Evolutionary conservation across 2,797 vertebrate species (phyloP).

Genomic region (Betta splendens): DNA sequence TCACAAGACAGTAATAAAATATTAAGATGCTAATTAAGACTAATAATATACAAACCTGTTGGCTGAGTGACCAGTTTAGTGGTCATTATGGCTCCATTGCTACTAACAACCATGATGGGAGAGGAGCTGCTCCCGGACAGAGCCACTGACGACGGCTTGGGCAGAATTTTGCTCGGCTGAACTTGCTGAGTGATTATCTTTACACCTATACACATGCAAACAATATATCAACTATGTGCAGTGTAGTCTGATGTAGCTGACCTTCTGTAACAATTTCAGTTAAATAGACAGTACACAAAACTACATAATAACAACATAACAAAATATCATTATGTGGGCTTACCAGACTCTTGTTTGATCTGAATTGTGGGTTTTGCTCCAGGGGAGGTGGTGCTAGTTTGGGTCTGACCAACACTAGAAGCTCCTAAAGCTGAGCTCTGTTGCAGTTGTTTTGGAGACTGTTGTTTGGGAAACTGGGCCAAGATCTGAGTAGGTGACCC

Average conservation of each 20-base stretch:
- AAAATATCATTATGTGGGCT: slow-evolving; percentile 16
- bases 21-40: background rate
- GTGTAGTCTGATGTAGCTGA: background rate
- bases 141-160: slow-evolving; percentile 92
- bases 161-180: slow-evolving; percentile 98
- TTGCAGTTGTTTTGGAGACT: slow-evolving; percentile 87
- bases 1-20: background rate
- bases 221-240: background rate
- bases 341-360: slow-evolving; percentile 99
- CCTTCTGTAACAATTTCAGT: background rate
- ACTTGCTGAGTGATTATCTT: slow-evolving; percentile 99
- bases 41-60: slow-evolving; percentile 83
- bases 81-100: slow-evolving; percentile 98
- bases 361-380: slow-evolving; percentile 95
- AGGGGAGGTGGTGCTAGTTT: slow-evolving; percentile 77
- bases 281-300: too few species aligned
- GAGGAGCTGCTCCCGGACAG: slow-evolving; percentile 93
- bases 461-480: slow-evolving; percentile 94
- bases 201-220: slow-evolving; percentile 84
- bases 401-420: slow-evolving; percentile 67
- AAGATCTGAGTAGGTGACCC: slow-evolving; percentile 92
- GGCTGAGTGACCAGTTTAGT: slow-evolving; percentile 95
- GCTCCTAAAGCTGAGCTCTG: slow-evolving; percentile 79
- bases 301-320: background rate
- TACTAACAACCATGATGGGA: slow-evolving; percentile 99